Conservation (phyloP, 2,888 invertebrate species). For the Napeogenes inachia region DNA sequence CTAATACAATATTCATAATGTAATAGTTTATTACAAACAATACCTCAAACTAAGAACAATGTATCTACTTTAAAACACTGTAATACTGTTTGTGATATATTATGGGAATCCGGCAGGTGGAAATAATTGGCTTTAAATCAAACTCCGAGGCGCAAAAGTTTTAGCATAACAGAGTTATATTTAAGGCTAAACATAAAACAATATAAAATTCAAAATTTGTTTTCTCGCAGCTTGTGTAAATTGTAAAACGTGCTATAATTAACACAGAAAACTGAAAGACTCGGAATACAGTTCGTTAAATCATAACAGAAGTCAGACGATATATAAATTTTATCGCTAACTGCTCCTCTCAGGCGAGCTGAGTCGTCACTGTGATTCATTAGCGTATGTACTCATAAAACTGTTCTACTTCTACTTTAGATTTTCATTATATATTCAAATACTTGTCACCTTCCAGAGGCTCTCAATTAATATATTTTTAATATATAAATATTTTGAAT, state of each 20-base stretch:
- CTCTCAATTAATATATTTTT: too few species aligned
- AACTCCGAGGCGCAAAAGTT: constrained; percentile 21
- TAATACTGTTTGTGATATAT: constrained; percentile 20
- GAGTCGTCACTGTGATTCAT: constrained; percentile 62
- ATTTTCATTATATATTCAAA: constrained; percentile 71
- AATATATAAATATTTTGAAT: too few species aligned
- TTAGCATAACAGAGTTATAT: constrained; percentile 23
- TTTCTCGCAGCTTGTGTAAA: constrained; percentile 31
- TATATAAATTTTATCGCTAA: constrained; percentile 68
- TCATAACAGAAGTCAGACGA: constrained; percentile 68
- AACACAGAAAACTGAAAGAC: constrained; percentile 49
- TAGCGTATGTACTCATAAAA: constrained; percentile 36
- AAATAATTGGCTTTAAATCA: constrained; percentile 27
- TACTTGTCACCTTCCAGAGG: constrained; percentile 48
- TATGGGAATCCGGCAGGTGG: constrained; percentile 24
- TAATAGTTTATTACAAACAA: constrained; percentile 31
- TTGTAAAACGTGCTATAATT: constrained; percentile 52
- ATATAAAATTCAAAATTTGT: constrained; percentile 19
- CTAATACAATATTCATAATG: constrained; percentile 24
- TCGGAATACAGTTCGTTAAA: constrained; percentile 65
- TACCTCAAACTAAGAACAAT: constrained; percentile 29
- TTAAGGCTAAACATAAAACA: constrained; percentile 22
- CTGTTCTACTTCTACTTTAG: constrained; percentile 51
- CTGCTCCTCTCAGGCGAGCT: constrained; percentile 48
- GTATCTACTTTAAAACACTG: constrained; percentile 22